Evolutionary conservation across 2,113 vertebrate genomes (phyloP), one percentile per base, ranked within the genome.

Genomic region (Uria lomvia): DNA sequence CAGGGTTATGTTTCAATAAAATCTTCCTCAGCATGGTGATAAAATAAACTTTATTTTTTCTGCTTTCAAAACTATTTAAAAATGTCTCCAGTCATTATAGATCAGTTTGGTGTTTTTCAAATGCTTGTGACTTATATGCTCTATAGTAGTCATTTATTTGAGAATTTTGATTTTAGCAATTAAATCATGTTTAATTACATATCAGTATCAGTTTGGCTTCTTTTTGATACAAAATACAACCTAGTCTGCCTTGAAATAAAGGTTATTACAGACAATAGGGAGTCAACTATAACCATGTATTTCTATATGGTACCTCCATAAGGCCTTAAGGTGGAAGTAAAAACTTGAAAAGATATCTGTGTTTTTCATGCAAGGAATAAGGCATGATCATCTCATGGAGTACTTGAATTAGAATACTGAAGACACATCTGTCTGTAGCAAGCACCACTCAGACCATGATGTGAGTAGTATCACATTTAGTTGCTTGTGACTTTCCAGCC

Each of bases 61-160:
- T 58, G 12, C 50, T 78, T 79, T 74, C 17, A 68, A 63, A 88
- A 53, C 5, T 14, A 36, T 59, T 68, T 49, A 6, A 49, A 60
- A 83, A 74, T 68, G 1, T 59, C 9, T 87, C 13, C 15, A 26
- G 3, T 40, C 45, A 24, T 70, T 30, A n/a, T 3, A 77, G 8
- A 34, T 72, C 19, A 20, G 20, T n/a, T 56, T 21, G 34, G 55
- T 29, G 27, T 21, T 45, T 75, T 38, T 6, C 4, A 55, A 36
- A 55, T 36, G 2, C 2, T 43, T 38, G 7, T 60, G 5, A 9
- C 1, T 45, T 43, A 15, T 15, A 21, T 1, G 1, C 3, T 70
- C 2, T 24, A 3, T 5, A 32, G 9, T 47, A 47, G 5, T 12
- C 0, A 66, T 56, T 50, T 38, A 27, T 49, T 50, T 23, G 11